These are phyloP conservation scores for Tringa solitaria DNA, from an alignment of 2,113 vertebrate genomes.

Conservation along the genomic window DNA sequence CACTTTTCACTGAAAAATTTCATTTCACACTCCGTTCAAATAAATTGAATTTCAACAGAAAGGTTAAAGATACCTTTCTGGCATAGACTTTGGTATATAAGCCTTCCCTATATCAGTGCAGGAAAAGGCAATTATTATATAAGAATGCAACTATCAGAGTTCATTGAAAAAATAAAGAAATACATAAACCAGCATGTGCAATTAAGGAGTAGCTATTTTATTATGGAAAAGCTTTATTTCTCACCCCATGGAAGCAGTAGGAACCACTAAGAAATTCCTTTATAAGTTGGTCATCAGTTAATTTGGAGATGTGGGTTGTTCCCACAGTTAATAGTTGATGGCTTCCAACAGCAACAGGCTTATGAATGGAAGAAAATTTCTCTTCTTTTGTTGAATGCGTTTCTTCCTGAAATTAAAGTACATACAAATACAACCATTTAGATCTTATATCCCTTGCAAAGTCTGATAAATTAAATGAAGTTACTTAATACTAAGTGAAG, in stretches of 20 bases:
- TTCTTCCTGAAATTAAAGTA: conserved; percentile 79
- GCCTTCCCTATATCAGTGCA: not conserved
- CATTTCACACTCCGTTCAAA: not conserved
- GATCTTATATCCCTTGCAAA: not conserved
- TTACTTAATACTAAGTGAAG: not conserved
- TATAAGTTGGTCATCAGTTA: conserved; percentile 96
- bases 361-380: conserved; percentile 89
- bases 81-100: not conserved
- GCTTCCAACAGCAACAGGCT: conserved; percentile 88
- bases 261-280: conserved; percentile 97
- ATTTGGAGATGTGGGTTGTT: conserved; percentile 95
- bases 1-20: not conserved
- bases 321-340: conserved; percentile 89
- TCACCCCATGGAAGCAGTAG: conserved; percentile 97
- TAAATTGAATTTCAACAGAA: not conserved
- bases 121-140: not conserved
- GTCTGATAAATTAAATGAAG: not conserved
- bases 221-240: not conserved
- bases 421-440: not conserved
- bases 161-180: not conserved
- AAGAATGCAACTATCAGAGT: not conserved
- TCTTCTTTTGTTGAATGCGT: conserved; percentile 82
- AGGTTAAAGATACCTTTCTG: not conserved
- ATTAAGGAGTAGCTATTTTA: not conserved
- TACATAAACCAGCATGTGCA: not conserved